Conservation (phyloP, 2,797 vertebrate species). For the Megalops cyprinoides region DNA sequence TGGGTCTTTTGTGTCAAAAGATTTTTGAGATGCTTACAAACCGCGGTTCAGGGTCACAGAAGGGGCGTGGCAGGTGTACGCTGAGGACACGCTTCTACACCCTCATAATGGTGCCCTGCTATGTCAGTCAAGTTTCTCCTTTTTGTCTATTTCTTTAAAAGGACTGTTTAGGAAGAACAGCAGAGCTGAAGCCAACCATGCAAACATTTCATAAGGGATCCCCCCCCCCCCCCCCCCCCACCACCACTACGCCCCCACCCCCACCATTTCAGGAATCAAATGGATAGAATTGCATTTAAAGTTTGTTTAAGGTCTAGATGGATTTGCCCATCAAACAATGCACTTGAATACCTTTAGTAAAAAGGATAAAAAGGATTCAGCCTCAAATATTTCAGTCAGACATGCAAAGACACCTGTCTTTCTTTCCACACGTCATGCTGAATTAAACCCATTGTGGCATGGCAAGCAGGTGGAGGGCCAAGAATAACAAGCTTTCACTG, state of each 20-base stretch:
- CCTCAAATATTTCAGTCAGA: not conserved
- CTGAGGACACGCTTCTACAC: slow-evolving; percentile 8
- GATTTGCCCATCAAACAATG: not conserved
- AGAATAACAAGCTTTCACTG: too few relatives aligned
- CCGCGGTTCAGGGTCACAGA: slow-evolving; percentile 23
- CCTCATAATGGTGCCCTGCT: slow-evolving; percentile 7
- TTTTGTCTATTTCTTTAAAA: slow-evolving; percentile 19
- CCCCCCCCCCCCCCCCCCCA: not conserved
- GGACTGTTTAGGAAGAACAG: not conserved
- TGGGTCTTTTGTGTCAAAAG: slow-evolving; percentile 30
- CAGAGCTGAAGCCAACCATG: slow-evolving; percentile 11
- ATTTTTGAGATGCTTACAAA: not conserved
- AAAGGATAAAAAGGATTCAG: not conserved
- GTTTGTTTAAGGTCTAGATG: slow-evolving; percentile 11
- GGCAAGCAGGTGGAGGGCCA: too few relatives aligned
- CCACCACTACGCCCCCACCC: not conserved
- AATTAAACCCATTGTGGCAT: not conserved
- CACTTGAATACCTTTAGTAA: not conserved
- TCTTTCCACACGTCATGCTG: not conserved
- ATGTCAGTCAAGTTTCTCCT: slow-evolving; percentile 20
- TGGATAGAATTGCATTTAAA: not conserved
- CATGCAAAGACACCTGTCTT: not conserved
- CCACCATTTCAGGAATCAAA: not conserved
- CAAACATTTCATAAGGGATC: not conserved
- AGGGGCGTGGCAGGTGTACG: slow-evolving; percentile 22